Percentiles rank a stretch among this genome's conserved stretches.
Evolutionary conservation across 2,113 vertebrate species (phyloP).

Genomic region (Pelecanus crispus): DNA sequence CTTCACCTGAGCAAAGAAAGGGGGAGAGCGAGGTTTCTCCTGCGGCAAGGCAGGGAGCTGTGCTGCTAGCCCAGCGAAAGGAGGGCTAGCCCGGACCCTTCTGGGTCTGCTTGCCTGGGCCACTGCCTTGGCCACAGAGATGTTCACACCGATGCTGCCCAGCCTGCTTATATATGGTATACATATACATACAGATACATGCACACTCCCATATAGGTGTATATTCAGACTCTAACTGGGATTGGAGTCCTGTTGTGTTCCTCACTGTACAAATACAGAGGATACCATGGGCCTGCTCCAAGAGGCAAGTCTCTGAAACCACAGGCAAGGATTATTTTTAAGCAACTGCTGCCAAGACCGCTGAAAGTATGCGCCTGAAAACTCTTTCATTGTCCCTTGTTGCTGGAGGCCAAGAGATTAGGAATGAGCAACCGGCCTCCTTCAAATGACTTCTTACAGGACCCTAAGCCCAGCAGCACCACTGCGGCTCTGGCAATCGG

Average conservation of each 20-base stretch:
- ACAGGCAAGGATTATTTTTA: background rate
- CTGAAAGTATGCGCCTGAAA: background rate
- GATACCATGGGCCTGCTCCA: background rate
- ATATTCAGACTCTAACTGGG: background rate
- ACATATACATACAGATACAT: fast-evolving
- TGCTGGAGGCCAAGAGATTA: background rate
- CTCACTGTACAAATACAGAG: background rate
- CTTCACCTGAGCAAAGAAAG: background rate
- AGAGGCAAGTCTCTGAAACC: background rate
- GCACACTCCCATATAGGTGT: background rate
- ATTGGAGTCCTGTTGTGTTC: background rate
- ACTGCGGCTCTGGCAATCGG: background rate
- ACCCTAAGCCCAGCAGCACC: background rate
- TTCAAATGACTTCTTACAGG: background rate
- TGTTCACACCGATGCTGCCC: background rate
- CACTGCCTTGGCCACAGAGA: background rate
- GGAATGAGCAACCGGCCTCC: background rate
- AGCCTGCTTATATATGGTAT: background rate
- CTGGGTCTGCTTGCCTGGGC: background rate
- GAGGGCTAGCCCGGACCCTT: background rate
- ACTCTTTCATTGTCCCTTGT: background rate
- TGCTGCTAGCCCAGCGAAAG: background rate
- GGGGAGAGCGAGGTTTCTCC: background rate
- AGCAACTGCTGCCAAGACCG: background rate
- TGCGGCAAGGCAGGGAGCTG: background rate